Conservation (phyloP, 1,140 invertebrate species). For the Microplitis demolitor region DNA sequence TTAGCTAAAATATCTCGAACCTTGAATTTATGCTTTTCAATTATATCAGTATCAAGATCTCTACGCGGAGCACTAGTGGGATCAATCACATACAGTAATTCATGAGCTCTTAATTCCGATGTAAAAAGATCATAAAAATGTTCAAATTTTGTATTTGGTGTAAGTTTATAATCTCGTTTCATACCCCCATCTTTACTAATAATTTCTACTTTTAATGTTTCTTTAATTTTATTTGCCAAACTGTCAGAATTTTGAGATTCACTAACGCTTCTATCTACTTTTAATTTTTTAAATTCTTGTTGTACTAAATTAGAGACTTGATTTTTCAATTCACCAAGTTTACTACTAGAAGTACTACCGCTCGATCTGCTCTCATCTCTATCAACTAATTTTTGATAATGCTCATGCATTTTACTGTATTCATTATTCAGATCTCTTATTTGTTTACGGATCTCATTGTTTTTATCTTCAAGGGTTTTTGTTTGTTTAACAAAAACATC, state of each 20-base stretch:
- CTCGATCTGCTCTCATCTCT: slow-evolving; percentile 7
- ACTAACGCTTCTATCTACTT: background rate
- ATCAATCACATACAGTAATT: slow-evolving; percentile 27
- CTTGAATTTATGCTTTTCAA: slow-evolving; percentile 30
- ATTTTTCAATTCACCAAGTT: background rate
- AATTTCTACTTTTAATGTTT: slow-evolving; percentile 27
- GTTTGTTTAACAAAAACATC: background rate
- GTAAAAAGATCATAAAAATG: slow-evolving; percentile 28
- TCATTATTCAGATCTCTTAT: no score
- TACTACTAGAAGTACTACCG: background rate
- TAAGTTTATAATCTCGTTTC: slow-evolving; percentile 25
- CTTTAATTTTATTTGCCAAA: slow-evolving; percentile 23
- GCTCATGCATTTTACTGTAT: no score
- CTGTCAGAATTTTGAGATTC: slow-evolving; percentile 3
- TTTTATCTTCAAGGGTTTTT: background rate
- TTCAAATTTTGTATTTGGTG: slow-evolving; percentile 26
- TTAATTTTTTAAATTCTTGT: background rate
- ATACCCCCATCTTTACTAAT: slow-evolving; percentile 20
- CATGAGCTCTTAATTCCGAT: slow-evolving; percentile 20
- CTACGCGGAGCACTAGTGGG: background rate
- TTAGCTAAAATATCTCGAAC: slow-evolving; percentile 28
- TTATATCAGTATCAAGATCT: background rate
- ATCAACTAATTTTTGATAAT: background rate
- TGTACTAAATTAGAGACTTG: background rate
- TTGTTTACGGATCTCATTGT: background rate